Conservation (phyloP, 2,888 invertebrate species). For the Orgyia antiqua region DNA sequence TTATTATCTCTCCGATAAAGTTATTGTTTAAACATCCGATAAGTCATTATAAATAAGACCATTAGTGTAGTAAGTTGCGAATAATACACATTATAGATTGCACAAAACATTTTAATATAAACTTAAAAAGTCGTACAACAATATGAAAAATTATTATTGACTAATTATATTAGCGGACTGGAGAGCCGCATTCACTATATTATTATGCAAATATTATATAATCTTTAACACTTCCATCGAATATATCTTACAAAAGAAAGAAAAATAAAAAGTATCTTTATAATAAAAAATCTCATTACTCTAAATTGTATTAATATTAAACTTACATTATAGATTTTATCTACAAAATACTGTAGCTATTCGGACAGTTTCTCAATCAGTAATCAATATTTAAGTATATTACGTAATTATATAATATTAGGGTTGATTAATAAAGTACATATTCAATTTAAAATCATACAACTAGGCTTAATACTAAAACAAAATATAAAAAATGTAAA, state of each 20-base stretch:
- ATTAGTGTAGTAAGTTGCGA: too few species aligned
- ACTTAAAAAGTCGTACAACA: constrained; percentile 92
- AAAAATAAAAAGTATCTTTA: constrained; percentile 74
- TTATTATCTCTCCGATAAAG: too few species aligned
- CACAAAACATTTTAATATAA: constrained; percentile 92
- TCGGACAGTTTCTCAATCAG: constrained; percentile 70
- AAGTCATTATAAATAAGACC: too few species aligned
- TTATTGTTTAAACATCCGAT: too few species aligned
- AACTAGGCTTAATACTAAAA: constrained; percentile 75
- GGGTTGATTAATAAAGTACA: constrained; percentile 65
- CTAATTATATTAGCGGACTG: constrained; percentile 85
- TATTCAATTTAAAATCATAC: constrained; percentile 69
- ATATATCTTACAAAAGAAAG: constrained; percentile 78
- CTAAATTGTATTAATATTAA: constrained; percentile 73
- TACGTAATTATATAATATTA: constrained; percentile 64
- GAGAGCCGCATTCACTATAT: constrained; percentile 82
- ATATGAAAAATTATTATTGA: constrained; percentile 90
- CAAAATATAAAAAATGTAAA: constrained; percentile 78
- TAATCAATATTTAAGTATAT: constrained; percentile 45
- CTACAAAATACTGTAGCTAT: constrained; percentile 76
- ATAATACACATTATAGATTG: constrained; percentile 76
- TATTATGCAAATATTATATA: constrained; percentile 82
- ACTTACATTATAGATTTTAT: constrained; percentile 77
- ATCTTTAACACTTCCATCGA: constrained; percentile 79
- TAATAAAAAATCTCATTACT: constrained; percentile 76